A percentile compares a stretch with the other conserved stretches of the same genome.
These are phyloP conservation scores for Ctenomys sociabilis DNA, from an alignment of 2,113 vertebrate genomes.

Conservation along the genomic window DNA sequence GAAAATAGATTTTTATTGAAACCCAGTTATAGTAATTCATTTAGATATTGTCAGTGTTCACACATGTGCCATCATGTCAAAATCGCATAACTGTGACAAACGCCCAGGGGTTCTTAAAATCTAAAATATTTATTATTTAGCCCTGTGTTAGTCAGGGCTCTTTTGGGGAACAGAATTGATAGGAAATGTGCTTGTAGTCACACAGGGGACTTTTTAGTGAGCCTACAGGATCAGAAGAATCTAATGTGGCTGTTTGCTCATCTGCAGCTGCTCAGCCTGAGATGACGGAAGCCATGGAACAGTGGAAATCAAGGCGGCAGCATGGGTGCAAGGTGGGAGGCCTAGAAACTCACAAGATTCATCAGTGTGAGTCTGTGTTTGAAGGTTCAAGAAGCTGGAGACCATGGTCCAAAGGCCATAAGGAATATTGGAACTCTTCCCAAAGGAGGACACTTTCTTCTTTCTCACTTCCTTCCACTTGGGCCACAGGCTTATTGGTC, in stretches of 20 bases:
- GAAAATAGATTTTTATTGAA: neutral
- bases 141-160: neutral
- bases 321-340: neutral
- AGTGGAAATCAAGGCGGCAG: neutral
- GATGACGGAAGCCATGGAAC: neutral
- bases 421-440: neutral
- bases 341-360: neutral
- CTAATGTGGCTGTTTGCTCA: neutral
- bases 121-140: slow-evolving; percentile 14
- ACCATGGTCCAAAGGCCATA: neutral
- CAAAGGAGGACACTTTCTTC: neutral
- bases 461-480: neutral
- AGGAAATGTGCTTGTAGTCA: neutral
- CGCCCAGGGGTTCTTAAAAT: neutral
- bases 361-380: neutral
- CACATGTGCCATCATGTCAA: neutral
- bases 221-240: neutral
- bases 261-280: neutral
- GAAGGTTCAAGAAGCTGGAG: neutral
- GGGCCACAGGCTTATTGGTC: no score
- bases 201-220: neutral
- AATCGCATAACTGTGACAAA: neutral
- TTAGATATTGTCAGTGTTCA: neutral
- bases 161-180: neutral
- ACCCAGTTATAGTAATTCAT: neutral